Base-by-base conservation (phyloP, 1,140 invertebrate species). In the Pseudomyrmex pallidus region DNA sequence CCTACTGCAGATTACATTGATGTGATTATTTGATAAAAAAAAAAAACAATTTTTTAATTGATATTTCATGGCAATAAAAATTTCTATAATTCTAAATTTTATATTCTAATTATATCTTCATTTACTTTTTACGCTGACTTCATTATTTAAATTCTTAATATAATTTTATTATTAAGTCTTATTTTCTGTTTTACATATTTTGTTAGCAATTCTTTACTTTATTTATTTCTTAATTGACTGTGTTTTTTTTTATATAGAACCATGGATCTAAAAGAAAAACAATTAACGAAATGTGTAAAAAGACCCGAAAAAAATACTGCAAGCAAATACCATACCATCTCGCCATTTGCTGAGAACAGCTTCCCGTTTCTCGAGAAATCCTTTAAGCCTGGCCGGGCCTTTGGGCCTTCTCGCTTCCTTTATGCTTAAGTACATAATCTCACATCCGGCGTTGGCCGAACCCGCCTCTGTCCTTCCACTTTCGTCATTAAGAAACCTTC, bases 311-410 rank as follows among this genome's bases (percentile, higher is more conserved):
- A 57, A 48, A 70, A 70, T 57, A 73, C 0, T 15, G n/a, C 20
- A 15, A 74, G 9, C 10, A 77, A 46, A 44, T 80, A 59, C 52
- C 88, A 22, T 94, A 94, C 94, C 94, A 91, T 94, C 90, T 85
- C 89, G 87, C 94, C 94, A 94, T 87, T 94, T 94, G 74, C 85
- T 91, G 52, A 94, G 91, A 77, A 94, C 92, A 46, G 87, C 89
- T 12, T 91, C 90, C 17, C 90, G 90, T 84, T 84, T 92, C 63
- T 94, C 90, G n/a, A 88, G 77, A 82, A 92, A 80, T 44, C 91
- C 91, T 85, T 92, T 93, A 74, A 91, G 82, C 74, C 84, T 91
- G 15, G 92, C 90, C 64, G 92, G 92, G 88, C 91, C 90, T 87
- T 66, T 91, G 64, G 92, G 93, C 91, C 92, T 91, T 85, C 89